These are phyloP conservation scores for Parnassius smintheus DNA, from an alignment of 2,888 invertebrate species.

Conservation along the genomic window DNA sequence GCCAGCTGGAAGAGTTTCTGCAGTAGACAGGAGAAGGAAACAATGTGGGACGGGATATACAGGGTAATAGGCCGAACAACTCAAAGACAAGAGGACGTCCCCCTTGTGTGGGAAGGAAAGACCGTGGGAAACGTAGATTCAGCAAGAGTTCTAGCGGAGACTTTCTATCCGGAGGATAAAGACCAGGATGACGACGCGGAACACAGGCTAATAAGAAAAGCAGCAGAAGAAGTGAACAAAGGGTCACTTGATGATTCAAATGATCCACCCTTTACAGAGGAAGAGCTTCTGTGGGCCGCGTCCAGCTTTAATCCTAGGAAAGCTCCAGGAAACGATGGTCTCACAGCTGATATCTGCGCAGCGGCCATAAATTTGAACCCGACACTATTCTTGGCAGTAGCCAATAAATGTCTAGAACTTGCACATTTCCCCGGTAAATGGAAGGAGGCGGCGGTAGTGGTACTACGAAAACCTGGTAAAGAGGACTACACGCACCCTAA, in stretches of 20 bases:
- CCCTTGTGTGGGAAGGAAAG: constrained; percentile 8
- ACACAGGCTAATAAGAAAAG: neutral
- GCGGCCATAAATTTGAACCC: too few relatives aligned
- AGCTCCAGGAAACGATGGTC: neutral
- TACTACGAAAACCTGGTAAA: too few relatives aligned
- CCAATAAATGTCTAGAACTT: too few relatives aligned
- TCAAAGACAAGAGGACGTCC: constrained; percentile 21
- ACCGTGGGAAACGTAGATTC: constrained; percentile 10
- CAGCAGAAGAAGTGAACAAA: neutral
- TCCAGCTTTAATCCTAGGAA: neutral
- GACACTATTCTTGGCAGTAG: too few relatives aligned
- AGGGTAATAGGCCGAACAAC: constrained; percentile 22
- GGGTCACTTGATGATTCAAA: neutral
- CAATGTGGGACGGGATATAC: constrained; percentile 31
- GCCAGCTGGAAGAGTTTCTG: constrained; percentile 33
- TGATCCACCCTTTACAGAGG: constrained; percentile 22
- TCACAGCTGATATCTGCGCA: neutral
- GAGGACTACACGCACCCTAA: too few relatives aligned
- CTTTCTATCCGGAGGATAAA: constrained; percentile 23
- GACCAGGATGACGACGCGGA: neutral
- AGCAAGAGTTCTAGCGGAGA: constrained; percentile 9
- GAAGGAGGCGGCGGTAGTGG: too few relatives aligned
- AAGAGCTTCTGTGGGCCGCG: neutral
- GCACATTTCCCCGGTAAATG: too few relatives aligned
- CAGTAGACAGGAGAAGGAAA: constrained; percentile 28